Evolutionary conservation across 2,113 vertebrate species (phyloP).

Genomic region (Phrynosoma blainvillii): DNA sequence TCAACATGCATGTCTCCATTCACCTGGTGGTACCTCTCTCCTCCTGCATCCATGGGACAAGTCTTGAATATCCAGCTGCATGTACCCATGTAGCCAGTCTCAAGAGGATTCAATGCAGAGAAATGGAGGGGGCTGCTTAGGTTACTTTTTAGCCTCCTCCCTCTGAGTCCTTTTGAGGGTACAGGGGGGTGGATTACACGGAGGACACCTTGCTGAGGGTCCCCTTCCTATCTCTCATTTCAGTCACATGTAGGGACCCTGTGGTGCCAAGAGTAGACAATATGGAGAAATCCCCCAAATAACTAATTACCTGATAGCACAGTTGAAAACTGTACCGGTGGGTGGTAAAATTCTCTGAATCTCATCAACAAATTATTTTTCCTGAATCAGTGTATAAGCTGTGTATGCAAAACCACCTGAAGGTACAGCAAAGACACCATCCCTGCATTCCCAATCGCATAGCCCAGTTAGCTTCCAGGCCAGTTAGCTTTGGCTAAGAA

Average conservation of each 20-base stretch:
- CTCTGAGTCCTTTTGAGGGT: not conserved
- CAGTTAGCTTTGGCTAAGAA: not conserved
- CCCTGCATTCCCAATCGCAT: not conserved
- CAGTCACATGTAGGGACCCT: too few species aligned
- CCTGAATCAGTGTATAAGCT: not conserved
- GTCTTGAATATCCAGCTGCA: not conserved
- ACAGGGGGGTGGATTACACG: not conserved
- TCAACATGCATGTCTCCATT: too few species aligned
- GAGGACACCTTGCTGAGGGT: too few species aligned
- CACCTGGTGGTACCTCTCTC: fast-evolving
- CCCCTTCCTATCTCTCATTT: too few species aligned
- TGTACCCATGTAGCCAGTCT: not conserved
- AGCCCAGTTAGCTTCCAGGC: not conserved
- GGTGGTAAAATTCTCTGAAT: not conserved
- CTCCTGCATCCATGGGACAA: not conserved
- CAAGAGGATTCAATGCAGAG: not conserved
- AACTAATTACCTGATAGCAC: too few species aligned
- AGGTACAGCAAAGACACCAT: not conserved
- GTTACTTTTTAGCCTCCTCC: not conserved
- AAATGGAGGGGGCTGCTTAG: not conserved
- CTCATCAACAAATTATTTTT: too few species aligned
- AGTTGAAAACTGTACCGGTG: not conserved
- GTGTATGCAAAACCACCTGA: not conserved
- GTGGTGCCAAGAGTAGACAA: not conserved
- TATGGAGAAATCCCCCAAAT: not conserved